Evolutionary conservation across 1,140 invertebrate species (phyloP).

Genomic region (Heliothis subflexa): DNA sequence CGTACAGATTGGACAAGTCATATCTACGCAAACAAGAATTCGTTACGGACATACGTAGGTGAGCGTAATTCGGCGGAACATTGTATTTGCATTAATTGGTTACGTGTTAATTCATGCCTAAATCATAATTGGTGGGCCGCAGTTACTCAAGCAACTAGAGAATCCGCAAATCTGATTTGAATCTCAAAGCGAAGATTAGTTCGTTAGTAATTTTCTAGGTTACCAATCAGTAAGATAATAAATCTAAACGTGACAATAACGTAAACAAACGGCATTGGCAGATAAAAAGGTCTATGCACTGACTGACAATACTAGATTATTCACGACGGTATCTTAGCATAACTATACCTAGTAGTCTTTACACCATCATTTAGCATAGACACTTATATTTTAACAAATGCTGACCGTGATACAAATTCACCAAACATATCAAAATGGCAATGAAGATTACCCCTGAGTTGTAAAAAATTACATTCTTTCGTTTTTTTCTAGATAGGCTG

Average conservation of each 20-base stretch:
- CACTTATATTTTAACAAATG: constrained; percentile 19
- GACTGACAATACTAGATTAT: constrained; percentile 35
- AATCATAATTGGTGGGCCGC: neutral
- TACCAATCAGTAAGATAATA: constrained; percentile 7
- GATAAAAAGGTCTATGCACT: constrained; percentile 57
- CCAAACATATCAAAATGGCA: constrained; percentile 42
- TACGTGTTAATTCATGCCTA: constrained; percentile 13
- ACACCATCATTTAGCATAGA: constrained; percentile 10
- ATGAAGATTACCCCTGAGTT: constrained; percentile 46
- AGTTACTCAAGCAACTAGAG: neutral
- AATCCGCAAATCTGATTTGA: neutral
- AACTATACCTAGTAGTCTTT: constrained; percentile 13
- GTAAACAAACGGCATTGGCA: constrained; percentile 46
- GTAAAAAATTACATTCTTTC: constrained; percentile 62
- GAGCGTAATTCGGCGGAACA: constrained; percentile 5
- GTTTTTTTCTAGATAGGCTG: constrained; percentile 57
- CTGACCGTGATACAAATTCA: constrained; percentile 27
- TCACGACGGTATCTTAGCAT: constrained; percentile 14
- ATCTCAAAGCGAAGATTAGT: neutral
- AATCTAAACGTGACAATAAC: constrained; percentile 8
- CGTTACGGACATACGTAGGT: constrained; percentile 19
- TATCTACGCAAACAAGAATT: constrained; percentile 18
- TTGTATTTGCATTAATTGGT: constrained; percentile 29
- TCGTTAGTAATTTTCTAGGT: neutral
- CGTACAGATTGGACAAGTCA: constrained; percentile 20